Percentiles rank a stretch among this genome's conserved stretches.
Conservation (phyloP, 2,113 vertebrate species). For the Neotoma lepida region DNA sequence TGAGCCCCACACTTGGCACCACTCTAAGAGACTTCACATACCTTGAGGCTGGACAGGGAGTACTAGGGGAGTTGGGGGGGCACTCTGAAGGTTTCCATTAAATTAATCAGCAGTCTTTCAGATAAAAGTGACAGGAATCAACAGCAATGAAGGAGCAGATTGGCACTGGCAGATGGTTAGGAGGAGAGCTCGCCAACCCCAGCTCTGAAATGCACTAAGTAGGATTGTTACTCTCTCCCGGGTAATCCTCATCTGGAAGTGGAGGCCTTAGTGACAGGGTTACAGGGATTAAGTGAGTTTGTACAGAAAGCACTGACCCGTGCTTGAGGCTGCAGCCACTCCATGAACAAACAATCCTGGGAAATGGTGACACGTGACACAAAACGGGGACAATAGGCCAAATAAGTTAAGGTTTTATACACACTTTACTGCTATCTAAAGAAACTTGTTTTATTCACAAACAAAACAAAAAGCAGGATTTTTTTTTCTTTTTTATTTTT, state of each 20-base stretch:
- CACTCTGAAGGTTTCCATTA: not conserved
- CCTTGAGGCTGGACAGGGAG: not conserved
- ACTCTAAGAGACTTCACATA: not conserved
- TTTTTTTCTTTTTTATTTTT: not conserved
- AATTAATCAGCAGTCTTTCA: not conserved
- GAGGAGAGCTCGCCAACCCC: not conserved
- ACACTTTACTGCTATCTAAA: slow-evolving; percentile 29
- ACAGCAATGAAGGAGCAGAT: not conserved
- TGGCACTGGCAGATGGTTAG: not conserved
- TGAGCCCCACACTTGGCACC: not conserved
- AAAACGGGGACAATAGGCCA: not conserved
- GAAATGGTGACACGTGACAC: not conserved
- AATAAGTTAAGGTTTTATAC: not conserved
- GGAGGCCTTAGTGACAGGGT: not conserved
- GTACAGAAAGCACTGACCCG: not conserved
- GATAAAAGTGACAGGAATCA: not conserved
- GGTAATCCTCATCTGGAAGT: slow-evolving; percentile 50
- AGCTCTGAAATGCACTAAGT: not conserved
- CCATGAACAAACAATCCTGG: not conserved
- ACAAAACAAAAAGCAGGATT: not conserved
- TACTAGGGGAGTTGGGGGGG: not conserved
- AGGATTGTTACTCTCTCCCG: not conserved
- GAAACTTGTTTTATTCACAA: slow-evolving; percentile 17
- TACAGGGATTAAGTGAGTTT: not conserved
- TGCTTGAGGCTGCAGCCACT: not conserved